Conservation (phyloP, 2,113 vertebrate species). For the Neodon shergylaensis region DNA sequence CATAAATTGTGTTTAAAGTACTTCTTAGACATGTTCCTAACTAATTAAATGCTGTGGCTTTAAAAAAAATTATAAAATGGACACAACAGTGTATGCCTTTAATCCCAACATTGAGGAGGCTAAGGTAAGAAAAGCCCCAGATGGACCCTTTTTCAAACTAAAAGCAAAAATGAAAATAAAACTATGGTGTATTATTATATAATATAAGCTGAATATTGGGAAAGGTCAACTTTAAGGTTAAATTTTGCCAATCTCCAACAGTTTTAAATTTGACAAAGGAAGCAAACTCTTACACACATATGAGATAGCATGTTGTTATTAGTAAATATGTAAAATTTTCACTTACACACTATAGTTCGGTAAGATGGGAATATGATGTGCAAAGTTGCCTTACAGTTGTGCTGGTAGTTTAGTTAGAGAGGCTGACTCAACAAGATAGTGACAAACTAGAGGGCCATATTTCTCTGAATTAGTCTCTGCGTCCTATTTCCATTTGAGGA, state of each 20-base stretch:
- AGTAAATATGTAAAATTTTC: neutral
- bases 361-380: neutral
- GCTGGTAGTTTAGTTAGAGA: conserved; percentile 16
- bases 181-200: neutral
- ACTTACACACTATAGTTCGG: neutral
- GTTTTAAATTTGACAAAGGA: neutral
- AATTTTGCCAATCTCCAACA: conserved; percentile 36
- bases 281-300: neutral
- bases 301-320: neutral
- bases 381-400: neutral
- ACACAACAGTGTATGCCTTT: neutral
- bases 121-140: neutral
- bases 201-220: neutral
- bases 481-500: neutral
- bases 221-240: neutral
- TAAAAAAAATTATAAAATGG: neutral
- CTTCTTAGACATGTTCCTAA: conserved; percentile 14
- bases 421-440: neutral
- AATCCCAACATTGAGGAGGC: neutral
- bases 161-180: neutral
- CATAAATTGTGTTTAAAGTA: conserved; percentile 21
- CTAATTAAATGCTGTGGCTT: conserved; percentile 2
- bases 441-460: neutral
- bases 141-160: neutral
- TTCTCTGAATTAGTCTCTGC: neutral